phyloP scores from a whole-genome alignment of 2,797 vertebrate species.

The Austrolebias charrua region DNA sequence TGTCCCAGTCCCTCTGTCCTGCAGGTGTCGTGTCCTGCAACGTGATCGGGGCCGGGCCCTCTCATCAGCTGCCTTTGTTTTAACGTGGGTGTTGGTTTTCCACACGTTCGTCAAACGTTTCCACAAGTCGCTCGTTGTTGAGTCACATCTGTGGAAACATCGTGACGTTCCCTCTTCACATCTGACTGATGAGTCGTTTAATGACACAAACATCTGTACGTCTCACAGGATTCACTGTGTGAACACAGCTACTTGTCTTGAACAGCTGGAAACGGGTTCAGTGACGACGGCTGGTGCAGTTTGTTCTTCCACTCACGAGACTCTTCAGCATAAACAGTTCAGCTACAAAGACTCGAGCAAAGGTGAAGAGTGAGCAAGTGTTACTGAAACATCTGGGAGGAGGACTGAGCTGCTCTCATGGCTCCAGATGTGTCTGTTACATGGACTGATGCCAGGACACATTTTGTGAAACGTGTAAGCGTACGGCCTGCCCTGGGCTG shows the following conservation, averaged over 20 bases:
- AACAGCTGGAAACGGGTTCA: too few relatives aligned
- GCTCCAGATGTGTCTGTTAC: not conserved
- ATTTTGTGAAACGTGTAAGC: too few relatives aligned
- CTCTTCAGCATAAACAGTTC: not conserved
- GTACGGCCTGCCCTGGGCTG: not conserved
- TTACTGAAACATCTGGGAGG: not conserved
- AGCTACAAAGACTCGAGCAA: not conserved
- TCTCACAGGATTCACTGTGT: too few relatives aligned
- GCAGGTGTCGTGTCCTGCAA: slow-evolving; percentile 7
- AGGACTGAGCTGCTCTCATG: not conserved
- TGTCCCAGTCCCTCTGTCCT: not conserved
- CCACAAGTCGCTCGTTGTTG: not conserved
- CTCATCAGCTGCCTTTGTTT: slow-evolving; percentile 39
- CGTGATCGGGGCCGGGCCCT: slow-evolving; percentile 38
- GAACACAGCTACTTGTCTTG: too few relatives aligned
- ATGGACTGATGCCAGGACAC: too few relatives aligned
- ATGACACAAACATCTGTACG: too few relatives aligned
- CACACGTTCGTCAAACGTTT: slow-evolving; percentile 14
- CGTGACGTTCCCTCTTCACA: too few relatives aligned
- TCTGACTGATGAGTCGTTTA: too few relatives aligned
- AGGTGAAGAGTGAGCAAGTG: not conserved
- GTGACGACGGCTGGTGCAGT: too few relatives aligned
- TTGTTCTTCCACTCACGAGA: not conserved
- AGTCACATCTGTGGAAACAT: not conserved
- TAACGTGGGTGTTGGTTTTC: slow-evolving; percentile 61